Conservation (phyloP, 2,888 invertebrate species). For the Latrodectus hesperus region DNA sequence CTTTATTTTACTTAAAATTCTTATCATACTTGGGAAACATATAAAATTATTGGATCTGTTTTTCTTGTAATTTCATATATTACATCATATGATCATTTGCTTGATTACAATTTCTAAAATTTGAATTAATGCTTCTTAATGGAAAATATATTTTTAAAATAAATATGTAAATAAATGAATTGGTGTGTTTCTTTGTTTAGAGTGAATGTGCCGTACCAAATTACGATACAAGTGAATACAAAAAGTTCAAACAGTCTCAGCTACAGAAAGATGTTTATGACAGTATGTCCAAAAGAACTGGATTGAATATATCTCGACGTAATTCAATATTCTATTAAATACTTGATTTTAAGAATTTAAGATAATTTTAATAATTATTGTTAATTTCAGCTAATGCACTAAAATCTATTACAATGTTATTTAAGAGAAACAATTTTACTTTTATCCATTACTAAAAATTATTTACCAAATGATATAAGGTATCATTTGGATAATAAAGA, state of each 20-base stretch:
- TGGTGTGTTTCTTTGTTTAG: slow-evolving; percentile 10
- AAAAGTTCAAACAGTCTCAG: slow-evolving; percentile 72
- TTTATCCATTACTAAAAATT: neutral
- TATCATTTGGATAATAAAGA: neutral
- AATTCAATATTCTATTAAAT: neutral
- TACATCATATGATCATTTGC: neutral
- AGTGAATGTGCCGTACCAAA: slow-evolving; percentile 29
- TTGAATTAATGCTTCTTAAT: neutral
- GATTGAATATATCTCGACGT: slow-evolving; percentile 41
- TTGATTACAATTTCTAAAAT: neutral
- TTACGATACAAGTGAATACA: slow-evolving; percentile 70
- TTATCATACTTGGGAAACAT: too few relatives aligned
- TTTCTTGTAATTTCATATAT: too few relatives aligned
- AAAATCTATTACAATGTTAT: neutral
- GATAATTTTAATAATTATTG: neutral
- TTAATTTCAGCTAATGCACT: neutral
- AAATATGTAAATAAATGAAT: neutral
- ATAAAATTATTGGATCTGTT: too few relatives aligned
- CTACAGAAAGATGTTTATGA: slow-evolving; percentile 71
- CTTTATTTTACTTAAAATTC: too few relatives aligned
- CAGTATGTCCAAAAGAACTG: slow-evolving; percentile 71
- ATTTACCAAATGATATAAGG: neutral
- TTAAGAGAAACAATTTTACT: neutral
- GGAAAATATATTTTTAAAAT: neutral
- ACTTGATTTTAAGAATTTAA: neutral